Percentiles rank a stretch among this genome's conserved stretches.
Conservation (phyloP, 2,888 invertebrate species). For the Gastrophysa polygoni region DNA sequence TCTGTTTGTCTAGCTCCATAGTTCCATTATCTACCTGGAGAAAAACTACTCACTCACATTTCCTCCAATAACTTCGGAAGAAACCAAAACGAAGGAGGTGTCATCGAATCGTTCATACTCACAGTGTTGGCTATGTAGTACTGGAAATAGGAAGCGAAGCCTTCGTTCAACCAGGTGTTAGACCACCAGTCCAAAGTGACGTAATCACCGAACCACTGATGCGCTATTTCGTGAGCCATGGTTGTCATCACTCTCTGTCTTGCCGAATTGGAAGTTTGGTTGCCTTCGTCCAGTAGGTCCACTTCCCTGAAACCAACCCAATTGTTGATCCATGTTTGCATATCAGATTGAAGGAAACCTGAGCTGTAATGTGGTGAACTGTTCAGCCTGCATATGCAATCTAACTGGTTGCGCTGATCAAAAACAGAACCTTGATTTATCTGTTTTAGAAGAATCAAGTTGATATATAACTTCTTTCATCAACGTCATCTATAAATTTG, state of each 20-base stretch:
- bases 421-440: no score
- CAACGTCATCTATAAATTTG: no score
- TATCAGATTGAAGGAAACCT: no score
- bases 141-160: slow-evolving; percentile 76
- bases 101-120: no score
- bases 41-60: slow-evolving; percentile 55
- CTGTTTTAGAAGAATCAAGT: no score
- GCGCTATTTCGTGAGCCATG: slow-evolving; percentile 77
- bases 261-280: slow-evolving; percentile 29
- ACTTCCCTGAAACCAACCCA: slow-evolving; percentile 37
- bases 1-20: slow-evolving; percentile 68
- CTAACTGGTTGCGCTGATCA: no score
- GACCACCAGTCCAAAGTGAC: slow-evolving; percentile 79
- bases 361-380: no score
- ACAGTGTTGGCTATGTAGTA: slow-evolving; percentile 68
- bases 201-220: slow-evolving; percentile 83
- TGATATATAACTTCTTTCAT: no score
- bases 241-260: slow-evolving; percentile 68
- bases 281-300: slow-evolving; percentile 38
- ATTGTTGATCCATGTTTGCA: no score
- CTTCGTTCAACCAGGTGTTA: slow-evolving; percentile 76
- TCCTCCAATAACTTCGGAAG: no score
- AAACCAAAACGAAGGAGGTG: no score
- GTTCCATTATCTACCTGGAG: slow-evolving; percentile 24
- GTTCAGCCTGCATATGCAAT: no score